Percentiles rank a stretch among this genome's conserved stretches.
These are phyloP conservation scores for Poecilus cupreus DNA, from an alignment of 2,888 invertebrate species.

Conservation along the genomic window DNA sequence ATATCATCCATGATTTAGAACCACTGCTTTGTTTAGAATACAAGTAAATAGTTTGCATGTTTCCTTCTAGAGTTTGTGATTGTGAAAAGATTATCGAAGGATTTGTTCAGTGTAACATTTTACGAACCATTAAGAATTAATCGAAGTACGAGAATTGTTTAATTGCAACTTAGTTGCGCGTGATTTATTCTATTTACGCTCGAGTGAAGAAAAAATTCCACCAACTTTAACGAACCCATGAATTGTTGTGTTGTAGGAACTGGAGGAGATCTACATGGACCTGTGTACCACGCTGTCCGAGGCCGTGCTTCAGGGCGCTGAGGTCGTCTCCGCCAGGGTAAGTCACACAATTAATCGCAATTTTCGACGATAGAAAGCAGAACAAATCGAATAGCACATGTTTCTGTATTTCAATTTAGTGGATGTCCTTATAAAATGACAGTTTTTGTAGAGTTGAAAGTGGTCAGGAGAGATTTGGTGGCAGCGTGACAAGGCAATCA, in stretches of 20 bases:
- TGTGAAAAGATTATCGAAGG: no score
- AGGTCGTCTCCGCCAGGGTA: slow-evolving; percentile 89
- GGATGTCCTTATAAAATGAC: no score
- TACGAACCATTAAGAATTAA: neutral
- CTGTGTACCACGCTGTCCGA: slow-evolving; percentile 91
- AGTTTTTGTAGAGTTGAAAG: no score
- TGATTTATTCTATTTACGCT: neutral
- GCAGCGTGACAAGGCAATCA: no score
- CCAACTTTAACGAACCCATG: slow-evolving; percentile 14
- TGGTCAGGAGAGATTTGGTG: neutral
- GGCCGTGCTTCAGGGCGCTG: slow-evolving; percentile 90
- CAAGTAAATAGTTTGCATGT: no score
- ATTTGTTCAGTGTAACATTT: neutral
- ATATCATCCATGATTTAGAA: neutral
- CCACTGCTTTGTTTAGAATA: no score
- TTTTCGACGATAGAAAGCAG: no score
- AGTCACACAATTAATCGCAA: no score
- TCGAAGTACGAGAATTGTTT: neutral
- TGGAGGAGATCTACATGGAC: slow-evolving; percentile 94
- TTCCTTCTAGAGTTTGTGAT: no score
- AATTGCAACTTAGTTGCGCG: neutral
- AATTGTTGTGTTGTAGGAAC: slow-evolving; percentile 81
- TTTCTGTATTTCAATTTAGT: no score
- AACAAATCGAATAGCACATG: no score
- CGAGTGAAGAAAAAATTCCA: neutral